Conservation (phyloP, 2,797 vertebrate species). For the Phrynocephalus guinanensis region DNA sequence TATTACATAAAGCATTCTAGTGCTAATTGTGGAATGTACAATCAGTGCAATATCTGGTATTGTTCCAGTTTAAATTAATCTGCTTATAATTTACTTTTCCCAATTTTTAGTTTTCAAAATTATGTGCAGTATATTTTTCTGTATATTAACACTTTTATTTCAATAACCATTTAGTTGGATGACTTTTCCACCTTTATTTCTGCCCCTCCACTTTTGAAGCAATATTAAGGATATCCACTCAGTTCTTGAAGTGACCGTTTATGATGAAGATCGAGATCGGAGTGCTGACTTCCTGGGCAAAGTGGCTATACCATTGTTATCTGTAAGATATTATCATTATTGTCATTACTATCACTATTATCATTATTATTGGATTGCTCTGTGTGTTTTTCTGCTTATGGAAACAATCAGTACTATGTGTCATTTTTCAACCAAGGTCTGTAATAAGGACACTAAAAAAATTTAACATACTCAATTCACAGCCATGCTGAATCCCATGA, state of each 20-base stretch:
- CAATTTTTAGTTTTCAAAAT: background rate
- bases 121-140: fast-evolving
- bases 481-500: slow-evolving; percentile 95
- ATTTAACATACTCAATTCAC: slow-evolving; percentile 85
- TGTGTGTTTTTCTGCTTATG: slow-evolving; percentile 72
- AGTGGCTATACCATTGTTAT: slow-evolving; percentile 95
- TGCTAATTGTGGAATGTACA: background rate
- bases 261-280: slow-evolving; percentile 95
- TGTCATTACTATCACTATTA: slow-evolving; percentile 63
- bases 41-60: background rate
- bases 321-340: slow-evolving; percentile 85
- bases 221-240: slow-evolving; percentile 99
- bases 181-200: slow-evolving; percentile 55
- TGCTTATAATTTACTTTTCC: background rate
- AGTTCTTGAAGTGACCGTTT: slow-evolving; percentile 95
- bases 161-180: slow-evolving; percentile 49
- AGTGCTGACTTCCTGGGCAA: slow-evolving; percentile 98
- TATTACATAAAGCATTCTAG: background rate
- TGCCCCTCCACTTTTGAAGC: slow-evolving; percentile 79
- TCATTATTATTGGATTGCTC: slow-evolving; percentile 60
- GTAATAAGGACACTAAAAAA: slow-evolving; percentile 84
- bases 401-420: slow-evolving; percentile 71
- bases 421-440: slow-evolving; percentile 81
- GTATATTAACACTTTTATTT: slow-evolving; percentile 60
- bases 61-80: background rate